Conservation (phyloP, 2,888 invertebrate species). For the Ypsolopha scabrella region DNA sequence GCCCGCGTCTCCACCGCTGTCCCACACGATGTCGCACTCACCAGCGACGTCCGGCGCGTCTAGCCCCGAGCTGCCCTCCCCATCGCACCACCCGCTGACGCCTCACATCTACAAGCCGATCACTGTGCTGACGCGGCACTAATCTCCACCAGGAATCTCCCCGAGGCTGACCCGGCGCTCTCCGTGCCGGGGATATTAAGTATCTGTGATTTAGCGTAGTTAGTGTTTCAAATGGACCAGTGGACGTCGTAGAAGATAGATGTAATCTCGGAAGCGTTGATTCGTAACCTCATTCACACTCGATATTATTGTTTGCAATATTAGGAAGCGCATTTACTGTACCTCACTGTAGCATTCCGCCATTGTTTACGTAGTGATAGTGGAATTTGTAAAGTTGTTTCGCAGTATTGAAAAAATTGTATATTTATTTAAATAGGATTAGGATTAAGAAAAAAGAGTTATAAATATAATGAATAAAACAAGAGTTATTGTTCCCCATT, state of each 20-base stretch:
- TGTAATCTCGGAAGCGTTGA: conserved; percentile 25
- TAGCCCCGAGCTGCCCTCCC: conserved; percentile 51
- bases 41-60: conserved; percentile 48
- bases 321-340: conserved; percentile 21
- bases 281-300: conserved; percentile 6
- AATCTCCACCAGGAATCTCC: conserved; percentile 19
- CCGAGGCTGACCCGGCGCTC: conserved; percentile 23
- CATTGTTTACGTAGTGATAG: conserved; percentile 22
- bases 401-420: conserved; percentile 48
- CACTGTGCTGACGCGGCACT: conserved; percentile 69
- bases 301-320: conserved; percentile 26
- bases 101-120: conserved; percentile 68
- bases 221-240: conserved; percentile 38
- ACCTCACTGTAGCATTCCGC: conserved; percentile 43
- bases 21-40: conserved; percentile 26
- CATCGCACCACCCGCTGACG: conserved; percentile 47
- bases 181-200: background rate
- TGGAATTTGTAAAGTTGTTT: conserved; percentile 33
- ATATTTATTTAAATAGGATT: conserved; percentile 56
- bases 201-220: conserved; percentile 18
- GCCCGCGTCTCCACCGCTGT: conserved; percentile 51
- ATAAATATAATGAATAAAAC: conserved; percentile 32
- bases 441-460: conserved; percentile 43
- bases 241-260: conserved; percentile 17
- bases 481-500: conserved; percentile 39